Evolutionary conservation across 2,113 vertebrate species (phyloP), one percentile per base, ranked within the genome.

Genomic region (Apteryx owenii): DNA sequence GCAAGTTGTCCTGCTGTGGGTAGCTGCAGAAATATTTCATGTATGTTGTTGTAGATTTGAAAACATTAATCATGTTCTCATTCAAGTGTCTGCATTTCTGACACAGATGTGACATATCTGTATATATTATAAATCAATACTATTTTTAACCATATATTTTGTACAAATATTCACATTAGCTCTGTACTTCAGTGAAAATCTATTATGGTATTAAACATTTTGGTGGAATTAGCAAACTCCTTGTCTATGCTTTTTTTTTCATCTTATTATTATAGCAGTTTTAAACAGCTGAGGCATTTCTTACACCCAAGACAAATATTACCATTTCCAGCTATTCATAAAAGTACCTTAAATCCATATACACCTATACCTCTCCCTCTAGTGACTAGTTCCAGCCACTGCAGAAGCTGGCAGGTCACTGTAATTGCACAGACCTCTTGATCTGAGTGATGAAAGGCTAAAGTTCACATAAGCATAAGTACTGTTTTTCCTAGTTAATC

Each of bases 111-210:
- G 96, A 98, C 97, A 98, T 98, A 98, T 98, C 98, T 98, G 98
- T 98, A 98, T 95, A 98, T 98, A 98, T 95, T 97, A 97, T 91
- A 97, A 94, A 98, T 98, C 97, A 97, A 97, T 97, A 98, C 97
- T 98, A 98, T 98, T 98, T 98, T 98, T 98, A 98, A 97, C 96
- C 98, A 98, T 97, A 85, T 97, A 97, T 98, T 98, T 98, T 98
- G 98, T 98, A 98, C 97, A 97, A 98, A 97, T 98, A 98, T 94
- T 97, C 98, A 98, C 98, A 96, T 98, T 98, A 98, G 97, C 97
- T 95, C 98, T 98, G 97, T 98, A 98, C 95, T 96, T 95, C 95
- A 96, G 97, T 98, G 97, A 98, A 97, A 98, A 97, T 97, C 96
- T 96, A 97, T 88, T 95, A 96, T 58, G 96, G 97, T 98, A 98